Conservation (phyloP, 2,797 vertebrate genomes). For the Platyrinchus mystaceus region DNA sequence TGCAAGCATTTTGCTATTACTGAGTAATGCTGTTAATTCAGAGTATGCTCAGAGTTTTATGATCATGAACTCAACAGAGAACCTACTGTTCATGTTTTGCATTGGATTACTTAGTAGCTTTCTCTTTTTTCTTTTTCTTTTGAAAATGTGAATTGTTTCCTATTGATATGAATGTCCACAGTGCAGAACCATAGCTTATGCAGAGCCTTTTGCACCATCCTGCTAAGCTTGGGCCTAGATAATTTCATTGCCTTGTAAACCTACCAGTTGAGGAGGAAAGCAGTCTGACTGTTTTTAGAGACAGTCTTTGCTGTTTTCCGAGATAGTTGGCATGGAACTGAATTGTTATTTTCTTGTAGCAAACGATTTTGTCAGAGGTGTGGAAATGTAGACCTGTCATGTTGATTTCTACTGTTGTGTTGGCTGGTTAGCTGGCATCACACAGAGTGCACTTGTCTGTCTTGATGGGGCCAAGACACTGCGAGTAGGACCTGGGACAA, state of each 20-base stretch:
- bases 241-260: neutral
- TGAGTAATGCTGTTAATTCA: neutral
- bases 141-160: neutral
- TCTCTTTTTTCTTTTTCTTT: neutral
- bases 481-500: too few relatives aligned
- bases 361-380: neutral
- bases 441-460: neutral
- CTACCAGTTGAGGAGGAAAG: neutral
- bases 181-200: neutral
- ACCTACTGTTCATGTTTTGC: neutral
- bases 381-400: neutral
- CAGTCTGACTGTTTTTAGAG: neutral
- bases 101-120: neutral
- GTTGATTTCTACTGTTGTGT: neutral
- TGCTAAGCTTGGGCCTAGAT: neutral
- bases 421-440: neutral
- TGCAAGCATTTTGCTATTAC: neutral
- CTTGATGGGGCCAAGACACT: neutral
- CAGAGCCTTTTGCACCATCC: neutral
- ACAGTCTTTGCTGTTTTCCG: neutral
- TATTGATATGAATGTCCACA: neutral
- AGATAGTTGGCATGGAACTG: neutral
- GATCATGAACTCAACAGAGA: neutral
- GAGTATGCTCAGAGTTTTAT: neutral
- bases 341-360: neutral